phyloP scores from a whole-genome alignment of 1,140 invertebrate species.

The Drepana arcuata region DNA sequence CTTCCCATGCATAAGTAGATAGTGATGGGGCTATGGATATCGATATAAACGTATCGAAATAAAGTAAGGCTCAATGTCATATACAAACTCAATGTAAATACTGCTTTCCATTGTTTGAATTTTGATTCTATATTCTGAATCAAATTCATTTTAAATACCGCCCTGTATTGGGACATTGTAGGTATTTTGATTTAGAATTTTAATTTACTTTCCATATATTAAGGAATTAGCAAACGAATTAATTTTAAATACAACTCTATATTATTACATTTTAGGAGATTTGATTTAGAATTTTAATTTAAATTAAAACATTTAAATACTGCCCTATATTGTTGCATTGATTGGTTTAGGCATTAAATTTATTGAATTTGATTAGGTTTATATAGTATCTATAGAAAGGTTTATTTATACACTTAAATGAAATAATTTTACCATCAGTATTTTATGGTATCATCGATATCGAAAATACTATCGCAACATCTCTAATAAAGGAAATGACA shows the following conservation, averaged over 20 bases:
- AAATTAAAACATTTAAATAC: not conserved
- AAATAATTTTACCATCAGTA: not conserved
- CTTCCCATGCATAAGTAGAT: slow-evolving; percentile 43
- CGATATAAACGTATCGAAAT: not conserved
- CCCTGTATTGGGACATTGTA: not conserved
- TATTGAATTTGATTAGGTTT: not conserved
- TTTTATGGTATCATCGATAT: slow-evolving; percentile 15
- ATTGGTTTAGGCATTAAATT: not conserved
- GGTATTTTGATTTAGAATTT: not conserved
- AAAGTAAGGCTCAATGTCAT: not conserved
- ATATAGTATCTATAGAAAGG: not conserved
- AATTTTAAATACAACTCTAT: not conserved
- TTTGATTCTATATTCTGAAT: no score
- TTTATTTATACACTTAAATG: not conserved
- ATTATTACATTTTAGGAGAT: not conserved
- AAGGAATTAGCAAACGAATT: no score
- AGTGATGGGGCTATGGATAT: slow-evolving; percentile 30
- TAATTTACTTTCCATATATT: no score
- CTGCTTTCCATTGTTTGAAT: no score
- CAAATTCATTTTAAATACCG: not conserved
- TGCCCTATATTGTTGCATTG: not conserved
- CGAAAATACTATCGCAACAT: slow-evolving; percentile 13
- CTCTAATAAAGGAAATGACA: slow-evolving; percentile 62
- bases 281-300: not conserved
- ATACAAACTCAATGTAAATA: not conserved